phyloP scores from a whole-genome alignment of 2,797 vertebrate species.

The Pitangus sulphuratus region DNA sequence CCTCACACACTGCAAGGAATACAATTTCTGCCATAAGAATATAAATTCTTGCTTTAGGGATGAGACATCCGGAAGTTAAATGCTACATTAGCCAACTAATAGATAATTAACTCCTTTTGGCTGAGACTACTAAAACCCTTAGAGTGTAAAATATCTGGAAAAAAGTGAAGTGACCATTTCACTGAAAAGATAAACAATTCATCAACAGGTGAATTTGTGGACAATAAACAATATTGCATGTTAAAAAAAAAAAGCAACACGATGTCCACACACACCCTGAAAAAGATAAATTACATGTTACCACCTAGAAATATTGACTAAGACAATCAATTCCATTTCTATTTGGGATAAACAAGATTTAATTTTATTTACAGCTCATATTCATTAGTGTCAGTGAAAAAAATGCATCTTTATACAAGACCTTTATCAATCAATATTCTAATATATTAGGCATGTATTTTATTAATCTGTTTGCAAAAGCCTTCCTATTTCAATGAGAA shows the following conservation, averaged over 20 bases:
- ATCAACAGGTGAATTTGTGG: not conserved
- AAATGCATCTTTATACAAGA: fast-evolving
- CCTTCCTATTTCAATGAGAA: not conserved
- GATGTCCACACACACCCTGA: not conserved
- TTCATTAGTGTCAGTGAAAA: not conserved
- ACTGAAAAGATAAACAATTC: not conserved
- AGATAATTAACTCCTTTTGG: not conserved
- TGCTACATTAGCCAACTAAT: not conserved
- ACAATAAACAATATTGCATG: not conserved
- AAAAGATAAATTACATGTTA: not conserved
- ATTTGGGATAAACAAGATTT: not conserved
- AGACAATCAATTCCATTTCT: not conserved
- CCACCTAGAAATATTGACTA: not conserved
- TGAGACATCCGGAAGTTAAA: not conserved
- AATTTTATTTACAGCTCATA: not conserved
- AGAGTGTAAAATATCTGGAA: not conserved
- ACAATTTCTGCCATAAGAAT: not conserved
- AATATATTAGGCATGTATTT: not conserved
- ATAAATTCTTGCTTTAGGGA: not conserved
- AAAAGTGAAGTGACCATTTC: not conserved
- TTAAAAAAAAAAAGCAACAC: not conserved
- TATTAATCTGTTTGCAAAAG: not conserved
- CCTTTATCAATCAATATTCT: not conserved
- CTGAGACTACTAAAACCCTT: not conserved
- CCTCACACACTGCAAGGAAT: not conserved